These are phyloP conservation scores for Myripristis murdjan DNA, from an alignment of 2,797 vertebrate genomes.

Conservation along the genomic window DNA sequence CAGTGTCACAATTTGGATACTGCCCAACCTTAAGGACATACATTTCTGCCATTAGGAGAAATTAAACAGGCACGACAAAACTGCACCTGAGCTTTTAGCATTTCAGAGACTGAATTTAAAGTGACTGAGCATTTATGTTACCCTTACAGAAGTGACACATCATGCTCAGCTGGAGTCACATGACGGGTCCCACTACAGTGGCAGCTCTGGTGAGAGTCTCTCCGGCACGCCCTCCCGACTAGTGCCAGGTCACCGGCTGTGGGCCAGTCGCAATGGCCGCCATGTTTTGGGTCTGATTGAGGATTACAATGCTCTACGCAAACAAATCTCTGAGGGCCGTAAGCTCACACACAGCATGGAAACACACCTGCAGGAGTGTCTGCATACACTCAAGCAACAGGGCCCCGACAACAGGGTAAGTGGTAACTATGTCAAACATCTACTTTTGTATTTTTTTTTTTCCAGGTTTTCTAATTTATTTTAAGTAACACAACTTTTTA, in stretches of 20 bases:
- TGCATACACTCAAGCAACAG: slow-evolving; percentile 63
- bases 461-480: neutral
- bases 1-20: too few species aligned
- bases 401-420: slow-evolving; percentile 69
- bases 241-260: slow-evolving; percentile 87
- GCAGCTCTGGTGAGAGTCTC: slow-evolving; percentile 79
- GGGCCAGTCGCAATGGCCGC: slow-evolving; percentile 89
- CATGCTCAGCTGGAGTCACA: slow-evolving; percentile 63
- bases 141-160: slow-evolving; percentile 59
- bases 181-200: slow-evolving; percentile 75
- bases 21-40: too few species aligned
- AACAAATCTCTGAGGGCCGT: slow-evolving; percentile 89
- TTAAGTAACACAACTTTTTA: neutral
- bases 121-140: neutral
- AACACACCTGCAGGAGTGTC: slow-evolving; percentile 79
- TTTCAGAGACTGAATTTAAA: neutral
- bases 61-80: neutral
- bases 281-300: slow-evolving; percentile 92
- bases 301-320: slow-evolving; percentile 91
- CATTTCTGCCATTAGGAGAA: neutral
- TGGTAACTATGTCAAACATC: too few species aligned
- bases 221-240: slow-evolving; percentile 77
- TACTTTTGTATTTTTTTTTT: too few species aligned
- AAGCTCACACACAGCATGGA: slow-evolving; percentile 86
- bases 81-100: neutral